These are phyloP conservation scores for Episyrphus balteatus DNA, from an alignment of 1,140 invertebrate species.

Conservation along the genomic window DNA sequence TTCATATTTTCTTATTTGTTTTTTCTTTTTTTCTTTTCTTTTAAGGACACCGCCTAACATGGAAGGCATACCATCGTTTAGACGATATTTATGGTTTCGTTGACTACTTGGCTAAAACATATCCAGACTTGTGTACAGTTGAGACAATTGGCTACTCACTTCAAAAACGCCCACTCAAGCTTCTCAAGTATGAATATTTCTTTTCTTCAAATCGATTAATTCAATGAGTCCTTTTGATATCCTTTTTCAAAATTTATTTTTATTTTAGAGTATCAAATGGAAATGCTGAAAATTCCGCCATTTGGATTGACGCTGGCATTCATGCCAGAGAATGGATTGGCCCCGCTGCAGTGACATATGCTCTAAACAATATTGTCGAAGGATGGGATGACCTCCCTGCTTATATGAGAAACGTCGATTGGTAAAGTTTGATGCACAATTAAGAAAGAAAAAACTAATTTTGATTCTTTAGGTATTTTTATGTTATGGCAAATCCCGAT, in stretches of 20 bases:
- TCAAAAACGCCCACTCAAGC: slow-evolving; percentile 61
- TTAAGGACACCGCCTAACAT: slow-evolving; percentile 67
- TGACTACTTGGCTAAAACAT: slow-evolving; percentile 59
- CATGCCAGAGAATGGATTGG: slow-evolving; percentile 90
- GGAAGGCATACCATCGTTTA: slow-evolving; percentile 66
- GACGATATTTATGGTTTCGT: slow-evolving; percentile 61
- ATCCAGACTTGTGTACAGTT: slow-evolving; percentile 55
- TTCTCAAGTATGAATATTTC: slow-evolving; percentile 40
- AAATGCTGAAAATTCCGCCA: slow-evolving; percentile 45
- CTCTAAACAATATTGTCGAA: slow-evolving; percentile 68
- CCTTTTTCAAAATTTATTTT: background rate
- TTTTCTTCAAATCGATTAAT: background rate
- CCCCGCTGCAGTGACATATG: slow-evolving; percentile 70
- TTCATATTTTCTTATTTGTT: background rate
- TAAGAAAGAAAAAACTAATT: no score
- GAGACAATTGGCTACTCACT: slow-evolving; percentile 63
- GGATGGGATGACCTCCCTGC: slow-evolving; percentile 54
- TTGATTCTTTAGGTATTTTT: slow-evolving; percentile 45
- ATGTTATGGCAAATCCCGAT: slow-evolving; percentile 75
- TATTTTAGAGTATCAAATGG: slow-evolving; percentile 52
- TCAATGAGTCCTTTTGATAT: background rate
- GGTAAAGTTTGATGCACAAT: slow-evolving; percentile 35
- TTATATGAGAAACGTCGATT: slow-evolving; percentile 65
- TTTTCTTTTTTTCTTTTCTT: slow-evolving; percentile 11
- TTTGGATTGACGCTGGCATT: slow-evolving; percentile 65